Percentiles rank a stretch among this genome's conserved stretches.
Evolutionary conservation across 2,797 vertebrate genomes (phyloP).

Genomic region (Cygnus olor): DNA sequence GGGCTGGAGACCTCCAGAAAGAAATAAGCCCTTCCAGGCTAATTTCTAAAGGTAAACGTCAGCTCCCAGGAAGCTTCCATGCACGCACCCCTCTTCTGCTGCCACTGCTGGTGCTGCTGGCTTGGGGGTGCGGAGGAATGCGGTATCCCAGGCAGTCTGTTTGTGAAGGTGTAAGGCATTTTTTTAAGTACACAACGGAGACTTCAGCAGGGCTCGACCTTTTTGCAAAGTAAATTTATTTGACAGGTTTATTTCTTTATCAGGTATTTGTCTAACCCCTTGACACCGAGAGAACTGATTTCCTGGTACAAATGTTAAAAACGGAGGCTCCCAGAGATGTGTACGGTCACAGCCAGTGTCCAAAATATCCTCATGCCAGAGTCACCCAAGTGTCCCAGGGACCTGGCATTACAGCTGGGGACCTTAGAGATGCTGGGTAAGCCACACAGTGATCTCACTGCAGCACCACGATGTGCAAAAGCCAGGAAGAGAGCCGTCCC

Average conservation of each 20-base stretch:
- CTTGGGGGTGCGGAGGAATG: background rate
- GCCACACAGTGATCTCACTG: background rate
- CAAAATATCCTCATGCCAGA: background rate
- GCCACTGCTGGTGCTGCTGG: background rate
- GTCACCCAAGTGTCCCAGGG: background rate
- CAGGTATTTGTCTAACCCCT: conserved; percentile 72
- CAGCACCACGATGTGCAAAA: background rate
- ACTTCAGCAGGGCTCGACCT: background rate
- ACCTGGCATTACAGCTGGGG: background rate
- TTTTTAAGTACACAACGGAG: background rate
- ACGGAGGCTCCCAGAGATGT: conserved; percentile 29
- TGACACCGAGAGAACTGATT: conserved; percentile 39
- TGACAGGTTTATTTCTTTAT: conserved; percentile 62
- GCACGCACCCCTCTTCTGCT: background rate
- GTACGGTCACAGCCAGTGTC: background rate
- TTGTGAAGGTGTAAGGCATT: background rate
- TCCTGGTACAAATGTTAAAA: conserved; percentile 47
- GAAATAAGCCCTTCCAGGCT: background rate
- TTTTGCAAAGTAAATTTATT: conserved; percentile 51
- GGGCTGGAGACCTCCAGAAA: background rate
- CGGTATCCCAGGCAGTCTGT: background rate
- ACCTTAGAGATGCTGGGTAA: background rate
- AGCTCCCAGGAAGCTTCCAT: background rate
- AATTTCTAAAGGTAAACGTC: background rate
- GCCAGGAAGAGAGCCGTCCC: background rate